phyloP scores from a whole-genome alignment of 53 echinoderm and acorn worm genomes.

The Echinometra lucunter region DNA sequence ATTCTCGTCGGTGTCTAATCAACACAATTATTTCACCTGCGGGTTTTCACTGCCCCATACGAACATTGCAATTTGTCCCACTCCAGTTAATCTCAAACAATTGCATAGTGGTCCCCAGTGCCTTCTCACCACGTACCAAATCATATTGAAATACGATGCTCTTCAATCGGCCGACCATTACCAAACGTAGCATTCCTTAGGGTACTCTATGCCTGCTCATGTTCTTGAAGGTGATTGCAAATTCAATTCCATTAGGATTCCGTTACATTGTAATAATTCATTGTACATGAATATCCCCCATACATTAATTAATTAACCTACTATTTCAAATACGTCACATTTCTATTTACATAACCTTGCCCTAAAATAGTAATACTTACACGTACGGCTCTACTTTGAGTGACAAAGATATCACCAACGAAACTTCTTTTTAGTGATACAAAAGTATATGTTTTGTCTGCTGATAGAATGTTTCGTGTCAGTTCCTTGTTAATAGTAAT shows the following conservation, averaged over 20 bases:
- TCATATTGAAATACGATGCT: conserved; percentile 45
- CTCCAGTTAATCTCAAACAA: conserved; percentile 32
- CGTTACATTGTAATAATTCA: not conserved
- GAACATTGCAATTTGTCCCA: conserved; percentile 41
- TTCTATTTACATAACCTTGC: not conserved
- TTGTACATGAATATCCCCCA: not conserved
- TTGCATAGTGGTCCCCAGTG: not conserved
- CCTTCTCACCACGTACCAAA: conserved; percentile 38
- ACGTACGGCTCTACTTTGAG: no score
- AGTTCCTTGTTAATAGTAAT: no score
- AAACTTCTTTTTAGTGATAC: no score
- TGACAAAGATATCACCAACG: no score
- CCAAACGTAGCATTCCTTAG: conserved; percentile 13
- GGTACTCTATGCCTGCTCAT: not conserved
- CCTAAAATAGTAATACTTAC: not conserved
- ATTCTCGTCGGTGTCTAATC: conserved; percentile 36
- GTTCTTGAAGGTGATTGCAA: not conserved
- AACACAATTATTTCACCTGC: conserved; percentile 45
- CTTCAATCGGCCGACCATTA: not conserved
- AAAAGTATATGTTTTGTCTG: no score
- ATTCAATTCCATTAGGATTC: conserved; percentile 1
- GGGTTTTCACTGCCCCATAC: conserved; percentile 34
- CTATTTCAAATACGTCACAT: not conserved
- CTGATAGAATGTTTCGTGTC: no score
- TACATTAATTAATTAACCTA: conserved; percentile 11